phyloP scores from a whole-genome alignment of 2,888 invertebrate species.

The Dendrolimus houi region DNA sequence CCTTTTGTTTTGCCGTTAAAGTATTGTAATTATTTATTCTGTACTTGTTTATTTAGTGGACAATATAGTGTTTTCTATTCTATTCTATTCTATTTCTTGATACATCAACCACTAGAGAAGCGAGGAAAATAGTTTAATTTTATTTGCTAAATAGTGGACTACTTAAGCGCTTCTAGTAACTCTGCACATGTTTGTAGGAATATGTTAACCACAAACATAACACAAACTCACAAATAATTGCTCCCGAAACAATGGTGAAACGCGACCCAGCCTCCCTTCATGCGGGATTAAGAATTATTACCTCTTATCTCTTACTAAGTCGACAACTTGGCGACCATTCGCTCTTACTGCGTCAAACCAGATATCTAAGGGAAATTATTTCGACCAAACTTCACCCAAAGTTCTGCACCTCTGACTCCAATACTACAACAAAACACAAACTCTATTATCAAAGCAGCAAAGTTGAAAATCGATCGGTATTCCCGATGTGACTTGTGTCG shows the following conservation, averaged over 20 bases:
- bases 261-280: constrained; percentile 32
- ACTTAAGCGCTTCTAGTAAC: neutral
- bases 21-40: too few species aligned
- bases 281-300: constrained; percentile 63
- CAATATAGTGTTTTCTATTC: too few species aligned
- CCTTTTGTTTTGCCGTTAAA: too few species aligned
- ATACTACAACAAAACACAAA: neutral
- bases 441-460: neutral
- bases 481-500: constrained; percentile 8
- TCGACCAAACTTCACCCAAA: constrained; percentile 53
- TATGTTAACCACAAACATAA: neutral
- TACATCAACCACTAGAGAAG: too few species aligned
- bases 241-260: constrained; percentile 39
- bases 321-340: constrained; percentile 61
- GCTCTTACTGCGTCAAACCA: constrained; percentile 35
- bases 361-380: constrained; percentile 67
- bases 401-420: neutral
- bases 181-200: neutral
- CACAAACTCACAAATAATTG: constrained; percentile 1
- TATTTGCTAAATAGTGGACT: too few species aligned
- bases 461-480: neutral
- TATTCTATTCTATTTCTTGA: too few species aligned
- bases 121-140: too few species aligned
- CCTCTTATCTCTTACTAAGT: constrained; percentile 59
- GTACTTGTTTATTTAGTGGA: too few species aligned